Evolutionary conservation across 2,797 vertebrate species (phyloP).

Genomic region (Pseudopleuronectes americanus): DNA sequence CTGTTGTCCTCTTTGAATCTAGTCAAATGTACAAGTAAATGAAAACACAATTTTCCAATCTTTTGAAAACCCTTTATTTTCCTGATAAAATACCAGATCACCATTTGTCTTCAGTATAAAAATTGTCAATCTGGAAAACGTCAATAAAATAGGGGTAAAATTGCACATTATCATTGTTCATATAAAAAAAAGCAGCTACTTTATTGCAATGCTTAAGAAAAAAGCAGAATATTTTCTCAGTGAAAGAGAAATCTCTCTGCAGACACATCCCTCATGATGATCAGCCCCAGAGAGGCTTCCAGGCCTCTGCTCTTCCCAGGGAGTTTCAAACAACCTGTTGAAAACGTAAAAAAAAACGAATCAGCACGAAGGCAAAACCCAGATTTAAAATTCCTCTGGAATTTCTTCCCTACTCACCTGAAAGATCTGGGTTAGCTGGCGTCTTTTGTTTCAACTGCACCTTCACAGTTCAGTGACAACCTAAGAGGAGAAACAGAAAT

Average conservation of each 20-base stretch:
- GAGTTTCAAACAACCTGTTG: conserved; percentile 49
- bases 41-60: not conserved
- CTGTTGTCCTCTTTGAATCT: too few relatives aligned
- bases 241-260: not conserved
- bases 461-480: conserved; percentile 52
- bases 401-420: conserved; percentile 54
- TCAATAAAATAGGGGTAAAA: not conserved
- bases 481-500: conserved; percentile 73
- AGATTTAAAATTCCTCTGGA: fast-evolving
- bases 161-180: not conserved
- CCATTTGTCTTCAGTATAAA: conserved; percentile 8
- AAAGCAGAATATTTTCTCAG: not conserved
- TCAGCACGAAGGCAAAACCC: not conserved
- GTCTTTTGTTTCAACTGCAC: conserved; percentile 43
- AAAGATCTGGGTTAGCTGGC: not conserved
- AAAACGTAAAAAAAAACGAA: not conserved
- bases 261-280: conserved; percentile 3
- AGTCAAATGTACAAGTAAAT: too few relatives aligned
- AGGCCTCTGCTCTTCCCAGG: conserved; percentile 44
- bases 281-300: conserved; percentile 28
- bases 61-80: conserved; percentile 11
- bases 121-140: conserved; percentile 8
- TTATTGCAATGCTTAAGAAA: not conserved
- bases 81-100: not conserved
- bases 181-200: not conserved